phyloP scores from a whole-genome alignment of 1,140 invertebrate species.

The Cotesia glomerata region DNA sequence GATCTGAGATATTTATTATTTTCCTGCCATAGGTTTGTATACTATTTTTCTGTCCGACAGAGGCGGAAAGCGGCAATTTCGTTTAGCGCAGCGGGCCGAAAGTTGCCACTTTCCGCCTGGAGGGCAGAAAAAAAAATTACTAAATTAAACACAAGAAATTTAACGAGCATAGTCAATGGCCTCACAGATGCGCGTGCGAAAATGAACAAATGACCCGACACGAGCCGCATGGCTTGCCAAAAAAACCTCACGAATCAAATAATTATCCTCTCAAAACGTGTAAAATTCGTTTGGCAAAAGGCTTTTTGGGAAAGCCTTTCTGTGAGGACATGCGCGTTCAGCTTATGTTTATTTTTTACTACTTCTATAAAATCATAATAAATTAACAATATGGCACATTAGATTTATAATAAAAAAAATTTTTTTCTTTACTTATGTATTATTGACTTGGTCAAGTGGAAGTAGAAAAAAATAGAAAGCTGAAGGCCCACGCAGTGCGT shows the following conservation, averaged over 20 bases:
- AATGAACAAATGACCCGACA: slow-evolving; percentile 65
- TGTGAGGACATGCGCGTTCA: slow-evolving; percentile 64
- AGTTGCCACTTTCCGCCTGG: too few relatives aligned
- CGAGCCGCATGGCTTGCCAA: slow-evolving; percentile 64
- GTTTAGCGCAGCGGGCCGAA: too few relatives aligned
- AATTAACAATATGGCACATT: not conserved
- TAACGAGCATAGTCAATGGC: slow-evolving; percentile 39
- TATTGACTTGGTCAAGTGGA: not conserved
- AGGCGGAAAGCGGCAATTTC: too few relatives aligned
- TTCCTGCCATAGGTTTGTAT: too few relatives aligned
- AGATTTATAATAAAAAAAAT: too few relatives aligned
- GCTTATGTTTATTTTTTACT: slow-evolving; percentile 41
- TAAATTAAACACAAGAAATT: not conserved
- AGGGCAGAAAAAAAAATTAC: not conserved
- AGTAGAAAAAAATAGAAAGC: slow-evolving; percentile 35
- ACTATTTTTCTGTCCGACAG: too few relatives aligned
- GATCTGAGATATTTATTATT: too few relatives aligned
- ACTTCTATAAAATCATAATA: not conserved
- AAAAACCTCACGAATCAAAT: slow-evolving; percentile 55
- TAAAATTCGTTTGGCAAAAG: slow-evolving; percentile 60
- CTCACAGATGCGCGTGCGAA: slow-evolving; percentile 62
- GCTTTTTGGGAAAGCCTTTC: slow-evolving; percentile 60
- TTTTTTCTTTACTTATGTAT: not conserved
- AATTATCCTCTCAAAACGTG: slow-evolving; percentile 39
- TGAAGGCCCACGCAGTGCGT: slow-evolving; percentile 62